Percentiles rank a stretch among this genome's conserved stretches.
phyloP scores from a whole-genome alignment of 2,113 vertebrate genomes.

The Ranitomeya imitator region DNA sequence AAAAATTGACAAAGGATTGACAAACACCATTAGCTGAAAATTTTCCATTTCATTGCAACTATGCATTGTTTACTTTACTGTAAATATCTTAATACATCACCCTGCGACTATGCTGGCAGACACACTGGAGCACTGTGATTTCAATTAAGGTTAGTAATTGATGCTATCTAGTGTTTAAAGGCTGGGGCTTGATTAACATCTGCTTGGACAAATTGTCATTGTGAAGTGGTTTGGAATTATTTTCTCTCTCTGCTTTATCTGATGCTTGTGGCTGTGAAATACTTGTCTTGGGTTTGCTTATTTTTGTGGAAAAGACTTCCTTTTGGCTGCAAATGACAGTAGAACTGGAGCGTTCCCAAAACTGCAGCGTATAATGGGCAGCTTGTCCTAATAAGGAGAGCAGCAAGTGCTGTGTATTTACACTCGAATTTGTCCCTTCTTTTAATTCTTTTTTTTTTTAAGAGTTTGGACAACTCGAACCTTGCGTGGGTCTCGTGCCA shows the following conservation, averaged over 20 bases:
- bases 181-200: conserved; percentile 87
- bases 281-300: conserved; percentile 82
- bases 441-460: background rate
- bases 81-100: conserved; percentile 88
- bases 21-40: conserved; percentile 96
- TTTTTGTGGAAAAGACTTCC: conserved; percentile 77
- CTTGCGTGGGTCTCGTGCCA: too few relatives aligned
- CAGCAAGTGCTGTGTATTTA: conserved; percentile 70
- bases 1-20: conserved; percentile 91
- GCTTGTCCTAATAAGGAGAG: conserved; percentile 84
- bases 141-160: conserved; percentile 90
- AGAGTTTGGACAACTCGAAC: background rate
- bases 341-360: conserved; percentile 77
- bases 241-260: conserved; percentile 74
- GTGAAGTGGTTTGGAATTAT: conserved; percentile 88
- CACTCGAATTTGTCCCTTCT: background rate
- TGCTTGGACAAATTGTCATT: conserved; percentile 89
- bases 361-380: conserved; percentile 77
- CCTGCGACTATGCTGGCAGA: conserved; percentile 80
- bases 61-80: conserved; percentile 92
- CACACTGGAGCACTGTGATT: conserved; percentile 82
- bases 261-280: conserved; percentile 83
- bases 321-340: conserved; percentile 78
- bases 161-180: conserved; percentile 83
- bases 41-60: conserved; percentile 92